Evolutionary conservation across 2,888 invertebrate species (phyloP), one percentile per base, ranked within the genome.

Genomic region (Eristalis tenax): DNA sequence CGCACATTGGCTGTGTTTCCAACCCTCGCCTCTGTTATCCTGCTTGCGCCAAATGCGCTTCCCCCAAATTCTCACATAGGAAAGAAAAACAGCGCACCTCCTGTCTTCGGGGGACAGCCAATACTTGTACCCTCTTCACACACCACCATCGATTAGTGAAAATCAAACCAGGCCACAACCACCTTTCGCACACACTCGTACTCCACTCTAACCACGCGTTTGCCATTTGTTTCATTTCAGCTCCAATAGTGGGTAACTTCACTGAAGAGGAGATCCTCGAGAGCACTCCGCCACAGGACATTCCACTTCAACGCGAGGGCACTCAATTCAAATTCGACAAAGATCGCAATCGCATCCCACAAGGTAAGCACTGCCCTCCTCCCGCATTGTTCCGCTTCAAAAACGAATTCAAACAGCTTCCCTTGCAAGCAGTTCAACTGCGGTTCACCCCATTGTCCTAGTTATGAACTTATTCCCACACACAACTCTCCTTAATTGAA

Each of bases 201-300:
- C 13, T 66, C 57, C n/a, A n/a, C n/a, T 38, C n/a, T 56, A 22
- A 18, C 38, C 28, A 15, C 11, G 35, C 22, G n/a, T 5, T 43
- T 11, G 61, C 22, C 18, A 8, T 32, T 83, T 57, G 70, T 22
- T 68, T 26, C 18, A 18, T 32, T 83, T 57, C 75, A 87, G 87
- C 79, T 22, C 87, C 87, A 32, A 79, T 87, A 5, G 57, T 76
- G 26, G 87, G 87, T 56, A 87, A 87, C 69, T 87, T 87, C 50
- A 80, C 87, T 0, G 87, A 87, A 65, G 87, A 87, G 13, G 87
- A 87, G 43, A 71, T 80, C 11, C 65, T 83, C 5, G 87, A 87
- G 65, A 83, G 61, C 11, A 87, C 83, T 3, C 87, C 87, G 26
- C 68, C 83, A 18, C 78, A 71, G 23, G 87, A 87, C n/a, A 80